These are phyloP conservation scores for Dermochelys coriacea DNA, from an alignment of 2,797 vertebrate genomes.

Conservation along the genomic window DNA sequence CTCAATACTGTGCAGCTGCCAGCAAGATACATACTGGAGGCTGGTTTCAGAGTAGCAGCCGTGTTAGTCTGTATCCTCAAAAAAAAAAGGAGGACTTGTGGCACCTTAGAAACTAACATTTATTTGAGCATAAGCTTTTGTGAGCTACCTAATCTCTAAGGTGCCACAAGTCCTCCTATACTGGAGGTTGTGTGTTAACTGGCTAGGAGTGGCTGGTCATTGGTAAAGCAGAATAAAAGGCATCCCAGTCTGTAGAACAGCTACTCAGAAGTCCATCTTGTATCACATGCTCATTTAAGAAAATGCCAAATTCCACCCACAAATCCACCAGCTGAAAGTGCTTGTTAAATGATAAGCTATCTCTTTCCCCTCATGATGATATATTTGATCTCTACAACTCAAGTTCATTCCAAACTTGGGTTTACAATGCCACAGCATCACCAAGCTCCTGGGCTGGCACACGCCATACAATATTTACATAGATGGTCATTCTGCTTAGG, in stretches of 20 bases:
- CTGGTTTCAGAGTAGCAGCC: too few relatives aligned
- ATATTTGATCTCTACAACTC: background rate
- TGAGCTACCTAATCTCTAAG: too few relatives aligned
- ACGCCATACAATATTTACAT: background rate
- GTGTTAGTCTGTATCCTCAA: too few relatives aligned
- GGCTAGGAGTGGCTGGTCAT: background rate
- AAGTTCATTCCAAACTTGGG: background rate
- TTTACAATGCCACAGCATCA: background rate
- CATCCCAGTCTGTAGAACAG: background rate
- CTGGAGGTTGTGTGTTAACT: too few relatives aligned
- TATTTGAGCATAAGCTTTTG: too few relatives aligned
- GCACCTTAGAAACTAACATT: too few relatives aligned
- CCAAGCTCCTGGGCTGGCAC: background rate
- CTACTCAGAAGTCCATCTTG: background rate
- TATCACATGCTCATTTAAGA: background rate
- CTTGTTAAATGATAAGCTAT: background rate
- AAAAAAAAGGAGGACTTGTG: too few relatives aligned
- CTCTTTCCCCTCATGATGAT: background rate
- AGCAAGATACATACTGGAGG: background rate
- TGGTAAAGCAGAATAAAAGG: background rate
- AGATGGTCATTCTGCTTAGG: background rate
- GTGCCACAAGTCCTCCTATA: too few relatives aligned
- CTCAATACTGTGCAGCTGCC: background rate
- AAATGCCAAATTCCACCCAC: slow-evolving; percentile 29
- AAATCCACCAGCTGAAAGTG: background rate